phyloP scores from a whole-genome alignment of 2,797 vertebrate species.

The Cichlasoma orientale region DNA sequence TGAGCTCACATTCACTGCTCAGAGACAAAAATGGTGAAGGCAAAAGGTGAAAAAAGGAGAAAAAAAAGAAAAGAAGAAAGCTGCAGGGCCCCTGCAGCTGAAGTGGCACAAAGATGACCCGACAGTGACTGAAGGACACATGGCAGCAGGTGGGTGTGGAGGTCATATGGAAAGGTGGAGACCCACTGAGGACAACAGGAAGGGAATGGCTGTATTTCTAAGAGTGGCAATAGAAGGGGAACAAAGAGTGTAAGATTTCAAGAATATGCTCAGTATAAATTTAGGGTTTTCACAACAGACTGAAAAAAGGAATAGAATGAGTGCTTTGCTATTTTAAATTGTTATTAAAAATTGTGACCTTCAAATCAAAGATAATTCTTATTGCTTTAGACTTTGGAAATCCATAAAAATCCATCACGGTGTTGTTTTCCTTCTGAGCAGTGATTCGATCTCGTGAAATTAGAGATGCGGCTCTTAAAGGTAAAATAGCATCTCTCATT shows the following conservation, averaged over 20 bases:
- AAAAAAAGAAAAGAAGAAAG: background rate
- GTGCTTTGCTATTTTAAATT: background rate
- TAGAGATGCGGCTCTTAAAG: background rate
- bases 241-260: background rate
- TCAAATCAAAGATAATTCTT: background rate
- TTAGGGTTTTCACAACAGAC: background rate
- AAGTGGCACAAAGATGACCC: background rate
- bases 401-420: background rate
- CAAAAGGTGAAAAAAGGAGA: background rate
- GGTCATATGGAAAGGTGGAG: conserved; percentile 4
- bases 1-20: background rate
- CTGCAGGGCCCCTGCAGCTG: background rate
- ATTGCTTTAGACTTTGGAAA: background rate
- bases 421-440: background rate
- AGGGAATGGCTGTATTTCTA: background rate
- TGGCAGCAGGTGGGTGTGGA: conserved; percentile 8
- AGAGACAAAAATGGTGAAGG: background rate
- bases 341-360: background rate
- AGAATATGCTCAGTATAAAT: rapidly evolving
- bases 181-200: background rate
- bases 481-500: background rate
- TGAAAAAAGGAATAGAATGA: background rate
- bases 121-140: background rate
- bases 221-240: background rate
- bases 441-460: background rate